Conservation (phyloP, 2,113 vertebrate genomes). For the Apaloderma vittatum region DNA sequence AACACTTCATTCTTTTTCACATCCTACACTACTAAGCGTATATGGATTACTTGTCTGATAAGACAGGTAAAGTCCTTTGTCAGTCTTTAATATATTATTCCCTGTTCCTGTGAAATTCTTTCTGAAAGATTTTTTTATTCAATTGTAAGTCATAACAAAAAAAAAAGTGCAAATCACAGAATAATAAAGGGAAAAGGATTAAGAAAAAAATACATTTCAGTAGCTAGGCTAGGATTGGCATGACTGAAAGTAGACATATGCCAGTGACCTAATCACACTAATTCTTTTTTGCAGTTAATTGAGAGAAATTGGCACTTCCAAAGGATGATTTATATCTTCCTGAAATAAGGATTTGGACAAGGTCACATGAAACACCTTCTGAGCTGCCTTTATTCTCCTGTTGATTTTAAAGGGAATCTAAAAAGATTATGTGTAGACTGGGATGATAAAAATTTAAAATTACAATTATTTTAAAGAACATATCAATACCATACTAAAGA, state of each 20-base stretch:
- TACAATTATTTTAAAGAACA: neutral
- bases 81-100: neutral
- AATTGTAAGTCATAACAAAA: neutral
- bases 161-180: neutral
- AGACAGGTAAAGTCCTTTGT: neutral
- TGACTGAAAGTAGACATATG: neutral
- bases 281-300: slow-evolving; percentile 7
- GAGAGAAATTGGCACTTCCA: slow-evolving; percentile 14
- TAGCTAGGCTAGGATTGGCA: neutral
- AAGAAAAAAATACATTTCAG: neutral
- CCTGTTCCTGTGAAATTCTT: neutral
- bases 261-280: neutral
- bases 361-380: neutral
- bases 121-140: neutral
- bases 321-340: neutral
- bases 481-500: neutral
- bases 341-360: neutral
- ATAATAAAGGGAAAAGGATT: neutral
- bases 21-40: neutral
- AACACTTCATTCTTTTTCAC: neutral
- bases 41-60: neutral
- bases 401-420: neutral
- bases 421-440: neutral
- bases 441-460: neutral
- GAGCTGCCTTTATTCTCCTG: neutral